Evolutionary conservation across 2,797 vertebrate species (phyloP).

Genomic region (Sebastes matsubarae): DNA sequence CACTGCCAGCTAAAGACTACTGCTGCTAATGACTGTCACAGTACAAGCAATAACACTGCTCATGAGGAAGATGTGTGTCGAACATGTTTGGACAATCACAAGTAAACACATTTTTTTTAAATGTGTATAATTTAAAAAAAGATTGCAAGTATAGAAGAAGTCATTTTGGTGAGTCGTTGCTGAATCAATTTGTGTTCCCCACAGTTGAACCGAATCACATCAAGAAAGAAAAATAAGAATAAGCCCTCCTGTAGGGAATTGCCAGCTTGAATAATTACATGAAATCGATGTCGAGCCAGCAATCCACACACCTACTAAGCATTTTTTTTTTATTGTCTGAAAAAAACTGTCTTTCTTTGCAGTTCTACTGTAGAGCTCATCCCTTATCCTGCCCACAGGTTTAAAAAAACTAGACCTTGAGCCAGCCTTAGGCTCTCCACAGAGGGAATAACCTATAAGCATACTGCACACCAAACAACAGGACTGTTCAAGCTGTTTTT

Average conservation of each 20-base stretch:
- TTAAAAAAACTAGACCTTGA: slow-evolving; percentile 25
- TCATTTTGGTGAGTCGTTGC: not conserved
- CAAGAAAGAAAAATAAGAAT: not conserved
- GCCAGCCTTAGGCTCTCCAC: slow-evolving; percentile 12
- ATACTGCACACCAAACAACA: slow-evolving; percentile 11
- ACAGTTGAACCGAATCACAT: not conserved
- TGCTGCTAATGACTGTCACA: slow-evolving; percentile 10
- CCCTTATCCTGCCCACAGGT: slow-evolving; percentile 37
- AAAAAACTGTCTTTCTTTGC: slow-evolving; percentile 8
- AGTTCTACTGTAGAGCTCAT: slow-evolving; percentile 12
- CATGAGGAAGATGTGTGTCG: not conserved
- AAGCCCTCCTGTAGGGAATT: not conserved
- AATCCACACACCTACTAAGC: slow-evolving; percentile 13
- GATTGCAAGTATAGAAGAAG: not conserved
- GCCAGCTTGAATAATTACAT: slow-evolving; percentile 10
- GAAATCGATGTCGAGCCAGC: not conserved
- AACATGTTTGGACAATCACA: not conserved
- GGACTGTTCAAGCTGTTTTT: not conserved
- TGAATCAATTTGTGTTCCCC: not conserved
- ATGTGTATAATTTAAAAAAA: not conserved
- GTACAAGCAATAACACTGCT: not conserved
- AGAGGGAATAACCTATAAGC: slow-evolving; percentile 11
- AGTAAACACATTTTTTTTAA: not conserved
- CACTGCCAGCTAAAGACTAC: not conserved
- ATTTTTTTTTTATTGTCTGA: slow-evolving; percentile 4